These are phyloP conservation scores for Branchipolynoe longqiensis DNA, from an alignment of 2,888 invertebrate species.

Conservation along the genomic window DNA sequence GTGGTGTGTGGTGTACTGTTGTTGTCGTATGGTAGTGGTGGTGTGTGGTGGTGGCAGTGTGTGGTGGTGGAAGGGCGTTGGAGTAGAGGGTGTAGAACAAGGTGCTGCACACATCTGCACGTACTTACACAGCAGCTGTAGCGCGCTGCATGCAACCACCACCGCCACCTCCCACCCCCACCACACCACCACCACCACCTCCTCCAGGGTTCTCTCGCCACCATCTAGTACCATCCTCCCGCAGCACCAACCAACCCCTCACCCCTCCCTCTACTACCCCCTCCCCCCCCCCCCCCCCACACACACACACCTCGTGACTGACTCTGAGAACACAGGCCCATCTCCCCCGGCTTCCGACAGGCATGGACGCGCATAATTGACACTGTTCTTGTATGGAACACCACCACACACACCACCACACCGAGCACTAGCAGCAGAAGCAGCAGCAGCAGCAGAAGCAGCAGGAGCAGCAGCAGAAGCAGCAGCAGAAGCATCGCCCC, in stretches of 20 bases:
- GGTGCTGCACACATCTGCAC: no score
- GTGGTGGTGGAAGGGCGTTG: no score
- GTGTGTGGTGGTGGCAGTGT: no score
- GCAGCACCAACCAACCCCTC: neutral
- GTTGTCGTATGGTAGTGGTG: no score
- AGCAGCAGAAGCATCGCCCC: no score
- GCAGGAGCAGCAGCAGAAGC: neutral
- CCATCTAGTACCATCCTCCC: neutral
- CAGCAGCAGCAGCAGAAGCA: slow-evolving; percentile 26
- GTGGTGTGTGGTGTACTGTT: no score
- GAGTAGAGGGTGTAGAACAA: no score
- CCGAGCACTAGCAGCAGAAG: neutral
- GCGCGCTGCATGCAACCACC: neutral
- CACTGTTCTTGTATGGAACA: slow-evolving; percentile 32
- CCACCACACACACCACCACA: neutral
- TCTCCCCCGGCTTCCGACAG: slow-evolving; percentile 9
- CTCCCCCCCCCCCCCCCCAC: neutral
- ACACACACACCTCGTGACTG: neutral
- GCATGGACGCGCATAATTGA: slow-evolving; percentile 52
- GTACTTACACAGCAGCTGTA: no score
- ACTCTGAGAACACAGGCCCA: no score
- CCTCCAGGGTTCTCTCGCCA: slow-evolving; percentile 1
- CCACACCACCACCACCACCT: neutral
- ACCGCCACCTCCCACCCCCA: neutral
- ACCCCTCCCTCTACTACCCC: neutral